Evolutionary conservation across 2,113 vertebrate species (phyloP).

Genomic region (Heterotis niloticus): DNA sequence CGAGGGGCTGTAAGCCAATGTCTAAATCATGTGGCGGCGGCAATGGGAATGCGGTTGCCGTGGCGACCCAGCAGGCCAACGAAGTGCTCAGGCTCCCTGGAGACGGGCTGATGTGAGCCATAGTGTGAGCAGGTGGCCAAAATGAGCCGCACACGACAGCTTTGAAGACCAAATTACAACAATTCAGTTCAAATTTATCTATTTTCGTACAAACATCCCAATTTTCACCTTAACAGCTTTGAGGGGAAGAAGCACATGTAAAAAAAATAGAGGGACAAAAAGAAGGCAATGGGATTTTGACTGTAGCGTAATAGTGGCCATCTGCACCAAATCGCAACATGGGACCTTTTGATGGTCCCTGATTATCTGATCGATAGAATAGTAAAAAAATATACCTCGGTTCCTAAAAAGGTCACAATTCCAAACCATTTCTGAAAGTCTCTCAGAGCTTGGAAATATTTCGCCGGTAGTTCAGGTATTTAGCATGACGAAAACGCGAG

Average conservation of each 20-base stretch:
- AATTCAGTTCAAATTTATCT: conserved; percentile 27
- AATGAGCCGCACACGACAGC: conserved; percentile 60
- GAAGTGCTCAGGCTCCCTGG: conserved; percentile 57
- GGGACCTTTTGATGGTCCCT: conserved; percentile 12
- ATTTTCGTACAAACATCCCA: conserved; percentile 28
- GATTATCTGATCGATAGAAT: conserved; percentile 13
- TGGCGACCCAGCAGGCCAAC: conserved; percentile 67
- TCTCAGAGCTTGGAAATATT: not conserved
- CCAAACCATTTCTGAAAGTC: not conserved
- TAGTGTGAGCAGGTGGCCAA: conserved; percentile 69
- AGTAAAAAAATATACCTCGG: not conserved
- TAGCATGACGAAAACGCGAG: not conserved
- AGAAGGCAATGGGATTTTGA: conserved; percentile 11
- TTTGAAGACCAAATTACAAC: conserved; percentile 42
- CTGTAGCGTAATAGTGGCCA: conserved; percentile 5
- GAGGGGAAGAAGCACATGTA: conserved; percentile 6
- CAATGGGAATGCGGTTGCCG: conserved; percentile 64
- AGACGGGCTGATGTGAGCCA: conserved; percentile 67
- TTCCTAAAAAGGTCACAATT: conserved; percentile 3
- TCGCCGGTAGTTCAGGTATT: not conserved
- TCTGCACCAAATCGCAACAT: conserved; percentile 22
- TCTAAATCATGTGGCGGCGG: conserved; percentile 47
- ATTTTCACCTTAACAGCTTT: conserved; percentile 23
- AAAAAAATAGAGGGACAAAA: not conserved
- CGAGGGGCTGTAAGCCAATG: conserved; percentile 55